These are phyloP conservation scores for Speoplatyrhinus poulsoni DNA, from an alignment of 2,113 vertebrate species.

Conservation along the genomic window DNA sequence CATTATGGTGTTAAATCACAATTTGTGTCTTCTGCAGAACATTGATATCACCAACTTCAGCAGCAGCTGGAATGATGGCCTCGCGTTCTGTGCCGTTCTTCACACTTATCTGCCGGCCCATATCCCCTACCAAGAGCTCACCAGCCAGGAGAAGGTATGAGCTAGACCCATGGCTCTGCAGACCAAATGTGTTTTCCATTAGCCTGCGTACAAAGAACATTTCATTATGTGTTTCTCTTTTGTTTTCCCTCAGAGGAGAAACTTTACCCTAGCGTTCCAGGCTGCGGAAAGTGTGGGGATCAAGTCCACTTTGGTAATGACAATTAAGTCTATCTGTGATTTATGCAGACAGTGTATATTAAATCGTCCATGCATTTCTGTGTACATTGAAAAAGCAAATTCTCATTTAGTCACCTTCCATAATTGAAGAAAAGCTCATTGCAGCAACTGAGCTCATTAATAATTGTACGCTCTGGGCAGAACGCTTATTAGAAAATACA, in stretches of 20 bases:
- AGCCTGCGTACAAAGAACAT: background rate
- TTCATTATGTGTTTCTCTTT: background rate
- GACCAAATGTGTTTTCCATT: background rate
- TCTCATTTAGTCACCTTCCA: background rate
- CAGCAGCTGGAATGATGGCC: slow-evolving; percentile 97
- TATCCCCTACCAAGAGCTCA: slow-evolving; percentile 94
- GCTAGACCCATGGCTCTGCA: background rate
- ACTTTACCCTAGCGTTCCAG: slow-evolving; percentile 96
- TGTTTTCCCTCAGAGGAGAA: slow-evolving; percentile 82
- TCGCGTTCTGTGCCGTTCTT: slow-evolving; percentile 94
- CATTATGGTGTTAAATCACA: slow-evolving; percentile 12
- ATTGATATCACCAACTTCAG: slow-evolving; percentile 99
- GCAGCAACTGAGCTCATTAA: background rate
- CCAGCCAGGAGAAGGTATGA: slow-evolving; percentile 89
- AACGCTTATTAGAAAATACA: background rate
- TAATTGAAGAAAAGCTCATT: background rate
- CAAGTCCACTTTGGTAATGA: slow-evolving; percentile 94
- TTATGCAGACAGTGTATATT: no score
- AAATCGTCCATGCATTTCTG: no score
- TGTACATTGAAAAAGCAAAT: no score
- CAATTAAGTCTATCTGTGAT: background rate
- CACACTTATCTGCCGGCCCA: slow-evolving; percentile 96
- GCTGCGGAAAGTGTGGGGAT: slow-evolving; percentile 97
- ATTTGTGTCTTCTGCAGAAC: slow-evolving; percentile 77
- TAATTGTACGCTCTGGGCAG: background rate